Evolutionary conservation across 1,140 invertebrate genomes (phyloP).

Genomic region (Cydia pomonella): DNA sequence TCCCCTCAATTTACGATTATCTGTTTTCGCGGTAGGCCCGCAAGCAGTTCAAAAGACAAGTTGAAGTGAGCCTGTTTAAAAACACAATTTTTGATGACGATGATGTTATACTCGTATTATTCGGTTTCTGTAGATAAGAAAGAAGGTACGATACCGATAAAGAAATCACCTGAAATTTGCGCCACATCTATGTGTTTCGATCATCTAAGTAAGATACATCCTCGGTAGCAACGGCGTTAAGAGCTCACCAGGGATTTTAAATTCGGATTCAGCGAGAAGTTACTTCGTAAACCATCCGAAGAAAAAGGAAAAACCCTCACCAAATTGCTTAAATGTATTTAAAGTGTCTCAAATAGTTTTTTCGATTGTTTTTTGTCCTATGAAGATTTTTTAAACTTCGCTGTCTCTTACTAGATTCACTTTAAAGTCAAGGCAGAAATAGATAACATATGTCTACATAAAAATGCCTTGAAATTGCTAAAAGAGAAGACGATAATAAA

Average conservation of each 20-base stretch:
- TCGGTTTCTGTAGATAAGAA: too few species aligned
- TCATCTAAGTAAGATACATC: slow-evolving; percentile 30
- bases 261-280: slow-evolving; percentile 25
- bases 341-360: slow-evolving; percentile 22
- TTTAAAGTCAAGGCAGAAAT: not conserved
- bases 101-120: too few species aligned
- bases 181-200: slow-evolving; percentile 16
- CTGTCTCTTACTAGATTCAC: not conserved
- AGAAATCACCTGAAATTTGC: not conserved
- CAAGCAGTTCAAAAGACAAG: too few species aligned
- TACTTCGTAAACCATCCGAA: slow-evolving; percentile 22
- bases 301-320: slow-evolving; percentile 13
- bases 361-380: not conserved
- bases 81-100: too few species aligned
- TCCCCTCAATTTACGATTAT: too few species aligned
- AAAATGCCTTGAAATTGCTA: too few species aligned
- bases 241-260: slow-evolving; percentile 30
- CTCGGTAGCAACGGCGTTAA: not conserved
- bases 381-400: not conserved
- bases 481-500: too few species aligned
- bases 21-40: too few species aligned
- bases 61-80: too few species aligned
- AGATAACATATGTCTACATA: too few species aligned
- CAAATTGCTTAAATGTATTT: slow-evolving; percentile 28
- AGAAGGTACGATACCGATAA: too few species aligned